Evolutionary conservation across 2,888 invertebrate genomes (phyloP), one percentile per base, ranked within the genome.

Genomic region (Hermaeophaga mercurialis): DNA sequence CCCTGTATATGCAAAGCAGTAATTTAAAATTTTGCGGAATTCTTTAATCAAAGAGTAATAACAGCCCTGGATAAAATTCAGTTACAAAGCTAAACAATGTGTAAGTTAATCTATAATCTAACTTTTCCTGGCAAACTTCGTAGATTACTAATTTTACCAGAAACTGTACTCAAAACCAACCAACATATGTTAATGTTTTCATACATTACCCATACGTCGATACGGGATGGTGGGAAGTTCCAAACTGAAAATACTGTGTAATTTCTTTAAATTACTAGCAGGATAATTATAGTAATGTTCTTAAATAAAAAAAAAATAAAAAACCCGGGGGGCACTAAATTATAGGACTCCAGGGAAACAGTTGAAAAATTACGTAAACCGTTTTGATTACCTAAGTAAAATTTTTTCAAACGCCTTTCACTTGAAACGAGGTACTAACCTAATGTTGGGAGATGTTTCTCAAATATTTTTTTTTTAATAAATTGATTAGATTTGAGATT

Each of bases 171-270:
- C 17, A 7, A 36, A 36, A 36, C 15, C 17, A 36, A 17, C 36
- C 17, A 36, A 36, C 36, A 36, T 36, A 36, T 36, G 36, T 36
- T 36, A 17, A 36, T 17, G 17, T 36, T 36, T 36, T 36, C 17
- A 36, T 36, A 36, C 36, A 36, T 36, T 17, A 17, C 36, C 15
- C 17, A 36, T 17, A 36, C 7, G 9, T 4, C 33, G n/a, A 14
- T 12, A 33, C 17, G 36, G 36, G 17, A 36, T 17, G 36, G 36
- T 36, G 17, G 36, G 36, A 36, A 36, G 36, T 17, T 17, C 17
- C 1, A 15, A 36, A 15, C 36, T 36, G 5, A 36, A 36, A 17
- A 17, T 36, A 17, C 5, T 17, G 36, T 36, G 9, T 36, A 36
- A 36, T 36, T 36, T 36, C 11, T 15, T 36, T 36, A 17, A 36